phyloP scores from a whole-genome alignment of 2,888 invertebrate genomes.

The Eilema caniola region DNA sequence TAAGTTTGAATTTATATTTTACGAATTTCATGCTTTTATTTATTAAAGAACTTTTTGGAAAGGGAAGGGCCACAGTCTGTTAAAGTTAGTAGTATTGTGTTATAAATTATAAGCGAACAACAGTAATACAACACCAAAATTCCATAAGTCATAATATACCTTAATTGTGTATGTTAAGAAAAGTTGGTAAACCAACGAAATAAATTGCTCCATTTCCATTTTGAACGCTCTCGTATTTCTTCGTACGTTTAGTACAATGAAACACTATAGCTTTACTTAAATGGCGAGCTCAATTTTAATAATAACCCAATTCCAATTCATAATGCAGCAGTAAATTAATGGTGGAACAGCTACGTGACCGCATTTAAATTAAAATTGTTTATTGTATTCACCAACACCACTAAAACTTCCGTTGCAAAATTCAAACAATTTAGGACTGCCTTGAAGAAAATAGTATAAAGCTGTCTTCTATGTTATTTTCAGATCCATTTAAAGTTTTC shows the following conservation, averaged over 20 bases:
- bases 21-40: no score
- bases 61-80: no score
- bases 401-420: constrained; percentile 2
- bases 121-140: no score
- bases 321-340: constrained; percentile 43
- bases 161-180: neutral
- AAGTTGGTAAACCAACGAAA: neutral
- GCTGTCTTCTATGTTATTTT: neutral
- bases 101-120: no score
- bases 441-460: neutral
- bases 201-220: neutral
- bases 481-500: neutral
- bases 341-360: constrained; percentile 39
- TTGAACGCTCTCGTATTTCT: neutral
- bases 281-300: constrained; percentile 51
- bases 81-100: neutral
- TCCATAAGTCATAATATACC: no score
- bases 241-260: constrained; percentile 5
- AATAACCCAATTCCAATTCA: constrained; percentile 56
- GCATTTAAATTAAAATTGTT: constrained; percentile 45
- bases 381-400: constrained; percentile 26
- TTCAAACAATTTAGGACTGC: neutral
- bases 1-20: no score
- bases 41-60: no score
- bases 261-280: constrained; percentile 25